Base-by-base conservation (phyloP, 2,797 vertebrate genomes). In the Pangasius larnaudii region DNA sequence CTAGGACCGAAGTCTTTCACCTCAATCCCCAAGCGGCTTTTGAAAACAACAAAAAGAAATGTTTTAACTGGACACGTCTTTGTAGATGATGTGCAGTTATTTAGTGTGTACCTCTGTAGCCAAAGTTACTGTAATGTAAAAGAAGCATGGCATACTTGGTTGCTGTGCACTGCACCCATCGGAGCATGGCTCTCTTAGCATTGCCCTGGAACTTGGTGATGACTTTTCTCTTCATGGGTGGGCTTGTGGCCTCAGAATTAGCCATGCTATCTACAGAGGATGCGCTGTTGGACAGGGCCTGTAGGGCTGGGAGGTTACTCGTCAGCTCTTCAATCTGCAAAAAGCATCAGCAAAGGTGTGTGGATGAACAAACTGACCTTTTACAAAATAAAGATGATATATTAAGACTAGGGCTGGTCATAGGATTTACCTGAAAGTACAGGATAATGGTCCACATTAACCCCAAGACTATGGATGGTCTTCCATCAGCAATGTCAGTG, bases 391-490 rank as follows among this genome's bases (percentile, higher is more conserved):
- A 42, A 42, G 39, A n/a, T 65, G 5, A 85, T 71, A 46, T 27
- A 72, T 7, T 30, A n/a, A 30, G 2, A 74, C 1, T n/a, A 36
- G n/a, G 11, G 11, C 27, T 33, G 51, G 5, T 42, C 16, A 69
- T 69, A 51, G 1, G 33, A n/a, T 51, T 49, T 97, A 99, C 99
- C 98, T 99, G 99, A 92, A 99, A 99, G 93, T 99, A 99, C 0
- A 99, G 96, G 94, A 99, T 99, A 87, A 99, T 94, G 86, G 98
- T 99, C 99, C 99, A 99, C 90, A 99, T 94, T 93, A 99, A 95
- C 33, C 99, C 99, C 6, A 99, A 97, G 46, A 99, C 97, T 88
- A 99, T 99, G 18, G 99, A 98, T 11, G 98, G 98, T 11, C 97
- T 96, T 74, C 99, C 99, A 92, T 99, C 99, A 90, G 97, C 99